A percentile compares a stretch with the other conserved stretches of the same genome.
Evolutionary conservation across 2,113 vertebrate species (phyloP).

Genomic region (Theristicus caerulescens): DNA sequence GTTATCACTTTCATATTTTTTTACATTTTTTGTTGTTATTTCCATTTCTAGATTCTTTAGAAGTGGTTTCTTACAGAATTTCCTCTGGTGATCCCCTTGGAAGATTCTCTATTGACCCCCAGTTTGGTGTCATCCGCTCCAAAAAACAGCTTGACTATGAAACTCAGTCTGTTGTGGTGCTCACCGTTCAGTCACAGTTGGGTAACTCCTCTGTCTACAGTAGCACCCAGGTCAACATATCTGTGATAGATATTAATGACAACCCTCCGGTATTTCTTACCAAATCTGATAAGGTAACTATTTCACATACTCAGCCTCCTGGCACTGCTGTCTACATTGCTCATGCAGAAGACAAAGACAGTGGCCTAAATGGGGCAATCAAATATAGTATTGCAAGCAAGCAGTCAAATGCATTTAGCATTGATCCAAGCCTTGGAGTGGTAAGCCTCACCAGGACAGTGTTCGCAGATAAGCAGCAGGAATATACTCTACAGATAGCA

Average conservation of each 20-base stretch:
- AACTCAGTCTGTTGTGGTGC: constrained; percentile 72
- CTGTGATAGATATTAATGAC: constrained; percentile 86
- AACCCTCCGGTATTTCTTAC: constrained; percentile 80
- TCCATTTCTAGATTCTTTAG: constrained; percentile 75
- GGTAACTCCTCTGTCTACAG: constrained; percentile 73
- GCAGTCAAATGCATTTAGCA: constrained; percentile 65
- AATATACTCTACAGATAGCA: constrained; percentile 70
- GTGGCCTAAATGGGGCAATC: constrained; percentile 80
- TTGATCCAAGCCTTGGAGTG: constrained; percentile 78
- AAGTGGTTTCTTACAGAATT: constrained; percentile 82
- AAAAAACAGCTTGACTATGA: constrained; percentile 83
- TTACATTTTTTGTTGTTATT: background rate
- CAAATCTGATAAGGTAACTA: constrained; percentile 65
- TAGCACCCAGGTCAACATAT: constrained; percentile 85
- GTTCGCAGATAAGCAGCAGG: background rate
- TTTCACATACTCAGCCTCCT: constrained; percentile 73
- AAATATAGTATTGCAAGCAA: constrained; percentile 74
- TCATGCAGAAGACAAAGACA: constrained; percentile 87
- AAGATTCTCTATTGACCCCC: constrained; percentile 80
- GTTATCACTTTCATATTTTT: background rate
- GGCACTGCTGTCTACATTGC: constrained; percentile 87
- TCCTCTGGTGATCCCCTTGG: constrained; percentile 84
- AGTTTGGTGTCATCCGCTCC: constrained; percentile 82
- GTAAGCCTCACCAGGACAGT: constrained; percentile 78
- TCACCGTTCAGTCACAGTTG: constrained; percentile 82